Evolutionary conservation across 2,888 invertebrate genomes (phyloP), one percentile per base, ranked within the genome.

Genomic region (Conus canariensis): DNA sequence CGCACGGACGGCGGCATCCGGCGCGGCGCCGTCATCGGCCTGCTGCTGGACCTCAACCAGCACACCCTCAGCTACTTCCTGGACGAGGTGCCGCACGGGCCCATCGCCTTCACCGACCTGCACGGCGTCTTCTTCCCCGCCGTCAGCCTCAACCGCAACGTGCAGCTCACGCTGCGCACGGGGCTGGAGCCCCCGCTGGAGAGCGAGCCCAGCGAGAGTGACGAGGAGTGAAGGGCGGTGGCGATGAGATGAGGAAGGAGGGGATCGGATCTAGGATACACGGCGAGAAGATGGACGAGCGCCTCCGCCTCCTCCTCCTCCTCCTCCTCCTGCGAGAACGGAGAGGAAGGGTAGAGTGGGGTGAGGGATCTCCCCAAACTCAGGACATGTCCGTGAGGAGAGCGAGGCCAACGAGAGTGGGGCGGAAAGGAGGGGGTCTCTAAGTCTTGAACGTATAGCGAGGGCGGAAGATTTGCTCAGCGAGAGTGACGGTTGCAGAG

Each of bases 61-160:
- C 98, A 99, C 96, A 98, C 98, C 90, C 97, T 99, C 88, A 98
- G 98, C 93, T 99, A 99, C 97, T 98, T 98, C 95, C 98, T 99
- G 70, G 99, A 99, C 96, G 99, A 98, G 95, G 98, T 98, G 95
- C 98, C 98, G 60, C 99, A 99, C 97, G 99, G 99, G 64, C 98
- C 98, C 88, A 97, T 99, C 87, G 99, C 99, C 82, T 99, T 99
- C 97, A 98, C 98, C 90, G 98, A 98, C 90, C 94, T 96, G 59
- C 95, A 96, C 93, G 95, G 99, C 19, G 98, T 99, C 10, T 99
- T 99, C 97, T 99, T 99, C 97, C 99, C 99, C n/a, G 99, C 99
- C 0, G 98, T 99, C 93, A 99, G 99, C 95, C 97, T 99, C 93
- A 99, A 99, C 97, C 98, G 99, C 90, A 99, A 99, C 92, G 98